Evolutionary conservation across 1,140 invertebrate genomes (phyloP), one percentile per base, ranked within the genome.

Genomic region (Hylaeus volcanicus): DNA sequence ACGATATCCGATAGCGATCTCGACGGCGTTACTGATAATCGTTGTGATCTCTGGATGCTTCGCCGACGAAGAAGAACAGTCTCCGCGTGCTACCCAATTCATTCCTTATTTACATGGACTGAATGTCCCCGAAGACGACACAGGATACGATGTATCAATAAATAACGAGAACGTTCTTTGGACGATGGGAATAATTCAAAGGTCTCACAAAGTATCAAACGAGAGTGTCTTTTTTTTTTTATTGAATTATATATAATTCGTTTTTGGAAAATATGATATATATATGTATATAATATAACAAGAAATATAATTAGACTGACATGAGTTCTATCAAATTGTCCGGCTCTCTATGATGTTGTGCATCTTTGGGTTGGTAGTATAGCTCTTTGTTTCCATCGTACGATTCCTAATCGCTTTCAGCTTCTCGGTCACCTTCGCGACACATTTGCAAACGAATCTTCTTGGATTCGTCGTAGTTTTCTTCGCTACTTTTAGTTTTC

Each of bases 241-340:
- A 92, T 92, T 91, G 89, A 91, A 91, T 93, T 90, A 91, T 92
- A 90, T 92, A 91, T 92, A 91, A 92, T 92, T 92, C 90, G 86
- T 90, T 91, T 92, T 91, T 92, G 90, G 90, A 92, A 92, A 92
- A 92, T 92, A 92, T 92, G 88, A 90, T 90, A 91, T 86, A 88
- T 91, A 88, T 91, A 90, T 91, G 87, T 92, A 91, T 92, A 92
- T 92, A 91, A 92, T 91, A 89, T 93, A 92, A 92, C 91, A 93
- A 90, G 90, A 92, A 90, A 92, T 92, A 92, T 91, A 92, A 92
- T 93, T 90, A 92, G 90, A 92, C 90, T 91, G 91, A 92, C 90
- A 91, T 91, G 88, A 91, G 87, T 92, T 91, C 88, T 93, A 92
- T 91, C 89, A 92, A 91, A 90, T 91, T 89, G 88, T 91, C 88